phyloP scores from a whole-genome alignment of 2,113 vertebrate genomes.

The Dendrocopos noguchii region DNA sequence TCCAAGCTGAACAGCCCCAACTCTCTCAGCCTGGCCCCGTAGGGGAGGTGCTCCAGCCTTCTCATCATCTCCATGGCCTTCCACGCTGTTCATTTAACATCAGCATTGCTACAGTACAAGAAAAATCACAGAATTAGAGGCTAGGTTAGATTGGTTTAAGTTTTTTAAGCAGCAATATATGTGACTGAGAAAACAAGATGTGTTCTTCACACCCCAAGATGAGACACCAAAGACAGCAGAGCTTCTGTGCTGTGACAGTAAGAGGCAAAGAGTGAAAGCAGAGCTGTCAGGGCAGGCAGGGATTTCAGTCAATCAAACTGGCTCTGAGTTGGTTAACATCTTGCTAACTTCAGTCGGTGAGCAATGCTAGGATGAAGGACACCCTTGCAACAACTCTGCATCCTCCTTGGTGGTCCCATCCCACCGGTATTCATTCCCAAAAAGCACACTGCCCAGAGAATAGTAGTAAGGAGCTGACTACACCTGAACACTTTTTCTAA shows the following conservation, averaged over 20 bases:
- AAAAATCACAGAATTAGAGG: not conserved
- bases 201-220: not conserved
- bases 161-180: not conserved
- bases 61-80: too few relatives aligned
- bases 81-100: not conserved
- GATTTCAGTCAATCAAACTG: not conserved
- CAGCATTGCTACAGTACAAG: accelerated
- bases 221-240: not conserved
- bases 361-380: not conserved
- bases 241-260: accelerated
- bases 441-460: not conserved
- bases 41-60: too few relatives aligned
- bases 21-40: too few relatives aligned
- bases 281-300: not conserved
- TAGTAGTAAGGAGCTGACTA: not conserved
- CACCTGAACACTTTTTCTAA: not conserved
- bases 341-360: not conserved
- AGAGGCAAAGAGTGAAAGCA: not conserved
- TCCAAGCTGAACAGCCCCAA: too few relatives aligned
- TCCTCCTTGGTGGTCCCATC: not conserved
- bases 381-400: not conserved
- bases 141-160: not conserved
- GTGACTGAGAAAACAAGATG: not conserved
- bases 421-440: not conserved
- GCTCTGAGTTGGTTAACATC: not conserved